Conservation (phyloP, 2,797 vertebrate genomes). For the Esox lucius region DNA sequence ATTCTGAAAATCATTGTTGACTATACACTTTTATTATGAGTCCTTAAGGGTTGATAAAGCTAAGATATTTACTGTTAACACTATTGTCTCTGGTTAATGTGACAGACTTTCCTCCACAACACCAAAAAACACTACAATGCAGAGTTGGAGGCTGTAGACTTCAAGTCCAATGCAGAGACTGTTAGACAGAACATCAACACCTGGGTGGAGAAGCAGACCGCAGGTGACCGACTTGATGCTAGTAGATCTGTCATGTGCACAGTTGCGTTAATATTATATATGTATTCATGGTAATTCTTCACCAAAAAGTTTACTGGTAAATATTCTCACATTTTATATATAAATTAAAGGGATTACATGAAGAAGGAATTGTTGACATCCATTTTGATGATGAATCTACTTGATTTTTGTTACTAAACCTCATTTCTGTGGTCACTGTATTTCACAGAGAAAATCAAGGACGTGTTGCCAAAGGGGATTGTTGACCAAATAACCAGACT, state of each 20-base stretch:
- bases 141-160: constrained; percentile 80
- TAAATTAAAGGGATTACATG: background rate
- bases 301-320: background rate
- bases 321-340: background rate
- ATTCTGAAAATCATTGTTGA: no score
- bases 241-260: background rate
- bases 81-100: constrained; percentile 5
- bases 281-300: background rate
- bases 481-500: constrained; percentile 53
- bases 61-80: background rate
- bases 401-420: background rate
- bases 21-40: background rate
- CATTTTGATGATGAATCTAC: background rate
- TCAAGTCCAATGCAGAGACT: constrained; percentile 61
- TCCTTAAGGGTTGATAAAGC: background rate
- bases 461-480: constrained; percentile 47
- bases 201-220: constrained; percentile 84
- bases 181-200: constrained; percentile 81
- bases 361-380: background rate
- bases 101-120: constrained; percentile 77
- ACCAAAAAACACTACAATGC: constrained; percentile 76
- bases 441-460: constrained; percentile 68
- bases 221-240: constrained; percentile 64
- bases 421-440: background rate
- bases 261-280: background rate